Evolutionary conservation across 2,113 vertebrate species (phyloP).

Genomic region (Oxygymnocypris stewartii): DNA sequence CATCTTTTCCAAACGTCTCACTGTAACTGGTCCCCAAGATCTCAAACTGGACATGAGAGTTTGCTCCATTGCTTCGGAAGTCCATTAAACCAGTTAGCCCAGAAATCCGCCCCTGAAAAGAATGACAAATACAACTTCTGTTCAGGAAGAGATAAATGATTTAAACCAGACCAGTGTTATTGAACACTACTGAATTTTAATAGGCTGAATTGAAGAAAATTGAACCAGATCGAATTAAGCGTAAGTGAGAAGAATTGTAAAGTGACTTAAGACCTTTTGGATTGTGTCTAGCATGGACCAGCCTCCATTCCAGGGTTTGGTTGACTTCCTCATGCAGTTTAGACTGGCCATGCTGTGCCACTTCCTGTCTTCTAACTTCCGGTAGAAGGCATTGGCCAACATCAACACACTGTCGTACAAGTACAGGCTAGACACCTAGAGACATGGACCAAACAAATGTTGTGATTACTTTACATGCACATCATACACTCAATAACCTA

Average conservation of each 20-base stretch:
- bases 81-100: constrained; percentile 96
- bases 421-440: constrained; percentile 96
- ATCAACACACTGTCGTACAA: constrained; percentile 98
- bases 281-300: constrained; percentile 98
- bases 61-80: constrained; percentile 91
- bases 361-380: constrained; percentile 97
- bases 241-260: background rate
- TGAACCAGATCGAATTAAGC: background rate
- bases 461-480: background rate
- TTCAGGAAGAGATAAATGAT: constrained; percentile 25
- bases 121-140: constrained; percentile 25
- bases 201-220: background rate
- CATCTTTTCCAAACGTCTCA: constrained; percentile 96
- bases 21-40: constrained; percentile 97
- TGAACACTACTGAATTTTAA: constrained; percentile 10
- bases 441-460: background rate
- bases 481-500: background rate
- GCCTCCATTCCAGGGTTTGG: constrained; percentile 98
- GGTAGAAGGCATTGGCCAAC: constrained; percentile 98
- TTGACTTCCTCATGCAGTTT: constrained; percentile 98
- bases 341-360: constrained; percentile 99
- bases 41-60: constrained; percentile 95
- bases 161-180: background rate
- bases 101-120: constrained; percentile 96
- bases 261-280: constrained; percentile 80